phyloP scores from a whole-genome alignment of 2,113 vertebrate species.

The Percopsis transmontana region DNA sequence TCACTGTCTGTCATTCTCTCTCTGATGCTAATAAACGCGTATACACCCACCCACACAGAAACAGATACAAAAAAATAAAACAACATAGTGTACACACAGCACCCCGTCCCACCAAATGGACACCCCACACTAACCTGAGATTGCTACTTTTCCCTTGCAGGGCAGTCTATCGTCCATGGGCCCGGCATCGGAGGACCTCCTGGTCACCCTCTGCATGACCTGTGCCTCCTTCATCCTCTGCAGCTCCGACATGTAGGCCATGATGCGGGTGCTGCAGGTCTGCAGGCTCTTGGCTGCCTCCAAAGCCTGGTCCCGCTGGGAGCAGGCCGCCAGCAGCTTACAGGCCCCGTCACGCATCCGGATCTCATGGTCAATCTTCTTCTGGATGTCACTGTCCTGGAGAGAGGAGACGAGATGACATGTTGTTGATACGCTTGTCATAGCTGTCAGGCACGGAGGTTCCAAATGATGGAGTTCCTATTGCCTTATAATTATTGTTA shows the following conservation, averaged over 20 bases:
- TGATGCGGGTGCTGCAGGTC: conserved; percentile 88
- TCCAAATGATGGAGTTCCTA: not conserved
- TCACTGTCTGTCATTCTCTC: not conserved
- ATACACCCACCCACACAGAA: not conserved
- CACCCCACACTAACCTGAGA: conserved; percentile 80
- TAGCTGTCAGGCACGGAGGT: not conserved
- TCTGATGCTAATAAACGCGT: not conserved
- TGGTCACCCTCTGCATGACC: conserved; percentile 83
- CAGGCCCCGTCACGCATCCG: conserved; percentile 91
- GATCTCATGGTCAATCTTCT: conserved; percentile 93
- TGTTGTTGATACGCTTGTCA: not conserved
- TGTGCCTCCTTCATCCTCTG: conserved; percentile 92
- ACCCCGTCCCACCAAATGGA: no score
- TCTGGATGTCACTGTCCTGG: conserved; percentile 92
- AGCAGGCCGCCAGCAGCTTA: conserved; percentile 89
- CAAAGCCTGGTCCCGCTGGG: conserved; percentile 88
- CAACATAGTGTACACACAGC: not conserved
- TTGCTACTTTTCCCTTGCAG: conserved; percentile 87
- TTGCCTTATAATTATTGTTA: not conserved
- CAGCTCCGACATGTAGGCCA: conserved; percentile 92
- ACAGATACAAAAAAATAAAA: not conserved
- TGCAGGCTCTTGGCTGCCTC: conserved; percentile 91
- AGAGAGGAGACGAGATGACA: not conserved
- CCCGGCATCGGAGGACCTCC: conserved; percentile 87
- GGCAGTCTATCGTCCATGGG: conserved; percentile 80